Evolutionary conservation across 35 echinoderm and acorn worm genomes (phyloP).

Genomic region (Lytechinus pictus): DNA sequence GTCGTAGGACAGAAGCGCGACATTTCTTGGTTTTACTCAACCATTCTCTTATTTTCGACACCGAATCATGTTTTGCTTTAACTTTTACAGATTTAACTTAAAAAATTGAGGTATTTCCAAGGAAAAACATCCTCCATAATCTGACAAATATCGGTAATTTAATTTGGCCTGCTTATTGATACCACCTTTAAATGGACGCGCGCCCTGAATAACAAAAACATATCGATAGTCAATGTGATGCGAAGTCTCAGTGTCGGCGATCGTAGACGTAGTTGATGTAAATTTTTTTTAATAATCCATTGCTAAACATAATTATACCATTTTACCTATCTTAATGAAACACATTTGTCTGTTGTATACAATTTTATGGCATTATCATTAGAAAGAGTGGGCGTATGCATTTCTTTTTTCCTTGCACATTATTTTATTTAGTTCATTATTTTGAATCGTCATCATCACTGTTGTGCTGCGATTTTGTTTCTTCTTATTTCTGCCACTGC

Average conservation of each 20-base stretch:
- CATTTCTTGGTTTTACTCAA: background rate
- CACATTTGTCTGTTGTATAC: too few species aligned
- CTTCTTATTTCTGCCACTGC: too few species aligned
- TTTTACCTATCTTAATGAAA: too few species aligned
- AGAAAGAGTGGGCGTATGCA: too few species aligned
- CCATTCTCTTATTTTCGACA: background rate
- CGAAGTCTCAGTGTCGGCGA: too few species aligned
- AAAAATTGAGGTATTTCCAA: background rate
- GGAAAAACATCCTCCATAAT: conserved; percentile 1
- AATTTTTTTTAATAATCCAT: too few species aligned
- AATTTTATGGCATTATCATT: too few species aligned
- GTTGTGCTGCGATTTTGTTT: too few species aligned
- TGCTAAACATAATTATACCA: too few species aligned
- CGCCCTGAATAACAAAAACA: background rate
- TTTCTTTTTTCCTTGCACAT: too few species aligned
- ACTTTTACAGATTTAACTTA: background rate
- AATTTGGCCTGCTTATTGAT: background rate
- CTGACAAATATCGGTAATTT: background rate
- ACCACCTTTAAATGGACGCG: background rate
- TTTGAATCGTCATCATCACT: too few species aligned
- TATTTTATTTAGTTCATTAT: too few species aligned
- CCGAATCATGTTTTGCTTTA: background rate
- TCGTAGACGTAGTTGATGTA: background rate
- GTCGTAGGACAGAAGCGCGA: background rate
- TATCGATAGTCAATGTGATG: background rate